phyloP scores from a whole-genome alignment of 2,113 vertebrate species.

The Gallinago media region DNA sequence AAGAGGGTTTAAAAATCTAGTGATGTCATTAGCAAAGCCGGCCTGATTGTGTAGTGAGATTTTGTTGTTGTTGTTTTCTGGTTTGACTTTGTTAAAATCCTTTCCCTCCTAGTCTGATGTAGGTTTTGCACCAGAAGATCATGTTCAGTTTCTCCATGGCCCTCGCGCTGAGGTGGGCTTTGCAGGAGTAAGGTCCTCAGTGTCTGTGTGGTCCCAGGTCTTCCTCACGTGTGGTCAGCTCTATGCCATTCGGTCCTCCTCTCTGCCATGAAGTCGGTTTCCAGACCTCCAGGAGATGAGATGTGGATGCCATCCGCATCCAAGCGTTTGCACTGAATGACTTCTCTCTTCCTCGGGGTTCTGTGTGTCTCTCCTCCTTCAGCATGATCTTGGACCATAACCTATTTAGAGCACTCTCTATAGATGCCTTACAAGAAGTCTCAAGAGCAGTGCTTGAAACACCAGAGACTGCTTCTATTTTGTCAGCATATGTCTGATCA shows the following conservation, averaged over 20 bases:
- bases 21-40: neutral
- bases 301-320: neutral
- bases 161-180: fast-evolving
- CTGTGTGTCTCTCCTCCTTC: neutral
- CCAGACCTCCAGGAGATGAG: neutral
- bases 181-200: neutral
- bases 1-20: neutral
- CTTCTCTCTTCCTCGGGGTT: neutral
- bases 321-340: neutral
- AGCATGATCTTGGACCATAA: neutral
- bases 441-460: neutral
- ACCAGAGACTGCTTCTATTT: neutral
- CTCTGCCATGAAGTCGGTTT: neutral
- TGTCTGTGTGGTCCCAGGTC: fast-evolving
- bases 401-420: neutral
- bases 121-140: neutral
- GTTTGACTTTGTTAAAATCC: neutral
- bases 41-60: neutral
- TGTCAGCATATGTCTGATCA: neutral
- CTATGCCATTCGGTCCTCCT: neutral
- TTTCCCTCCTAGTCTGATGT: neutral
- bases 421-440: neutral
- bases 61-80: neutral
- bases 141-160: neutral
- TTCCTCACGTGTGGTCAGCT: fast-evolving